Percentiles rank a stretch among this genome's conserved stretches.
Evolutionary conservation across 2,888 invertebrate genomes (phyloP).

Genomic region (Schrankia costaestrigalis): DNA sequence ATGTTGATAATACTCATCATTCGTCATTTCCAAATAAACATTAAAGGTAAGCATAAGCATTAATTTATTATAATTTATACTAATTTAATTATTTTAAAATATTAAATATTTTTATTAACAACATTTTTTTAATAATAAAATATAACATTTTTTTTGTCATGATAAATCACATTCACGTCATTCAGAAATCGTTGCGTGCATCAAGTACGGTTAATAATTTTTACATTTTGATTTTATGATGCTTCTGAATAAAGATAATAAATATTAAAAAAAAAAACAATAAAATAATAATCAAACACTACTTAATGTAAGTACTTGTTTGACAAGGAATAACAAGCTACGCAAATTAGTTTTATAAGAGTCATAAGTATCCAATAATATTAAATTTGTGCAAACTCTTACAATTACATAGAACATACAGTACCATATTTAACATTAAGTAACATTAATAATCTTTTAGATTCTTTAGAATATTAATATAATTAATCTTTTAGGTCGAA

Average conservation of each 20-base stretch:
- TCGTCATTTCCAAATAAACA: background rate
- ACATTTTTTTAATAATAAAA: too few relatives aligned
- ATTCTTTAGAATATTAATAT: slow-evolving; percentile 28
- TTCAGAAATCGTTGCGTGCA: too few relatives aligned
- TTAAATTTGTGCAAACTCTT: slow-evolving; percentile 49
- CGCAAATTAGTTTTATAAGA: slow-evolving; percentile 25
- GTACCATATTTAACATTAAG: too few relatives aligned
- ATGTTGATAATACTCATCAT: too few relatives aligned
- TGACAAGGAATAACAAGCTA: slow-evolving; percentile 35
- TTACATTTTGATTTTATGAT: too few relatives aligned
- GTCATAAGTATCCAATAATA: slow-evolving; percentile 19
- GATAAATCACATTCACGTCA: background rate
- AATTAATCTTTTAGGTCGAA: too few relatives aligned
- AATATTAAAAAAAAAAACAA: slow-evolving; percentile 13
- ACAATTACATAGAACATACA: slow-evolving; percentile 36
- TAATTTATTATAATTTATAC: too few relatives aligned
- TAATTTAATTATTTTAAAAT: too few relatives aligned
- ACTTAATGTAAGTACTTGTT: slow-evolving; percentile 56
- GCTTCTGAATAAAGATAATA: background rate
- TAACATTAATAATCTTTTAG: slow-evolving; percentile 42
- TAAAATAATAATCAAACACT: slow-evolving; percentile 47
- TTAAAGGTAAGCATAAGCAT: too few relatives aligned
- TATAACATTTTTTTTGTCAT: too few relatives aligned
- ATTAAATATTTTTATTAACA: too few relatives aligned
- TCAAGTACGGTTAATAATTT: too few relatives aligned